These are phyloP conservation scores for Uloborus plumipes DNA, from an alignment of 2,888 invertebrate species.

Conservation along the genomic window DNA sequence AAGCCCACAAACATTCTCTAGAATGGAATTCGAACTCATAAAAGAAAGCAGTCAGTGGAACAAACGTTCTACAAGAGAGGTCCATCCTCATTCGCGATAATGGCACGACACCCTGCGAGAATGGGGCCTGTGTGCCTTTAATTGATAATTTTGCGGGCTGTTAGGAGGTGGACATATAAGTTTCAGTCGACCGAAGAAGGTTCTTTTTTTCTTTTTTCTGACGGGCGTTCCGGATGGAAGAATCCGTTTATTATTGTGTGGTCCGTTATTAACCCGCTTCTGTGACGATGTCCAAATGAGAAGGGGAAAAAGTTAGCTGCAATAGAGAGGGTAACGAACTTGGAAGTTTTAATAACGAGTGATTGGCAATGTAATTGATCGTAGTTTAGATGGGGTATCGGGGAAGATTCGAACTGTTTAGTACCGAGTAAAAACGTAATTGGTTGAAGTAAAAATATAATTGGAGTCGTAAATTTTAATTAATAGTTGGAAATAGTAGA, in stretches of 20 bases:
- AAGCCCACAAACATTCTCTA: too few relatives aligned
- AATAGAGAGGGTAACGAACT: slow-evolving; percentile 26
- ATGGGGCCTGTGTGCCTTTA: slow-evolving; percentile 14
- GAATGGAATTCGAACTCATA: too few relatives aligned
- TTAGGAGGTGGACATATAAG: slow-evolving; percentile 2
- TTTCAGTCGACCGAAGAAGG: slow-evolving; percentile 3
- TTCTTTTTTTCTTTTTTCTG: slow-evolving; percentile 4
- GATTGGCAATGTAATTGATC: neutral
- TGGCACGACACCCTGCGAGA: slow-evolving; percentile 13
- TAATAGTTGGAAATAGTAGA: too few relatives aligned
- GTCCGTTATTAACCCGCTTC: slow-evolving; percentile 15
- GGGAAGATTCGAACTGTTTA: too few relatives aligned
- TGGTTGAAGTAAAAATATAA: too few relatives aligned
- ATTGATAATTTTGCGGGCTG: slow-evolving; percentile 24
- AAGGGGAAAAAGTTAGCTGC: neutral
- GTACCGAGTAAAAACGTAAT: too few relatives aligned
- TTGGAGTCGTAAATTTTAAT: too few relatives aligned
- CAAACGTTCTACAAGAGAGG: neutral
- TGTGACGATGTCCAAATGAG: neutral
- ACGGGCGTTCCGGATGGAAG: slow-evolving; percentile 7
- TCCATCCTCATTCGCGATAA: slow-evolving; percentile 7
- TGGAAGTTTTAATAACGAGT: slow-evolving; percentile 12
- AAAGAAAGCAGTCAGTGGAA: slow-evolving; percentile 15
- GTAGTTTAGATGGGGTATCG: too few relatives aligned
- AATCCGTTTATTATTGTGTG: slow-evolving; percentile 19